These are phyloP conservation scores for Petrolisthes cinctipes DNA, from an alignment of 2,888 invertebrate species.

Conservation along the genomic window DNA sequence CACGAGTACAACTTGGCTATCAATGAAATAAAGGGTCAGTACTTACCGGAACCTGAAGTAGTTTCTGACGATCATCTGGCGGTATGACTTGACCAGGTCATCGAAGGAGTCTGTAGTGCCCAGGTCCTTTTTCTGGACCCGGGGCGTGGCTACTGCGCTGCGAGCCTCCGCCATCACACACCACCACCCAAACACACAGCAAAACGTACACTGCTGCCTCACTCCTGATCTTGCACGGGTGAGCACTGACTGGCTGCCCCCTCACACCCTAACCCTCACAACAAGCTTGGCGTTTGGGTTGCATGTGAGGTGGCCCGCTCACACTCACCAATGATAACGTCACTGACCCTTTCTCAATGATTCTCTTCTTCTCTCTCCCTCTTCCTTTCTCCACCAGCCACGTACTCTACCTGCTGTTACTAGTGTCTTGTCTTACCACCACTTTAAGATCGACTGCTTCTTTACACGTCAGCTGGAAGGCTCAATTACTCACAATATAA, in stretches of 20 bases:
- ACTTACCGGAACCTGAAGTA: constrained; percentile 64
- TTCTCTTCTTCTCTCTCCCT: background rate
- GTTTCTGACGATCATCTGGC: constrained; percentile 59
- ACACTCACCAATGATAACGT: background rate
- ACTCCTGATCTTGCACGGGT: background rate
- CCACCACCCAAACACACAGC: background rate
- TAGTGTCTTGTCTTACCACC: too few relatives aligned
- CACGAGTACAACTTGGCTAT: background rate
- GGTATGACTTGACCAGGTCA: constrained; percentile 57
- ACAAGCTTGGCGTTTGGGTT: background rate
- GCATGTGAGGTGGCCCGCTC: background rate
- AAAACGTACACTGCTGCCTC: background rate
- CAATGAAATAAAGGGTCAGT: background rate
- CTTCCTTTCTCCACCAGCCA: background rate
- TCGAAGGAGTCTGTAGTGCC: constrained; percentile 63
- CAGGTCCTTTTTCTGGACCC: constrained; percentile 62
- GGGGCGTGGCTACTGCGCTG: constrained; percentile 63
- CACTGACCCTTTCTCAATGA: background rate
- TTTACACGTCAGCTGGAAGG: too few relatives aligned
- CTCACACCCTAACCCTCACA: background rate
- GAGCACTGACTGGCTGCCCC: background rate
- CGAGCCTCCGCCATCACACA: constrained; percentile 64
- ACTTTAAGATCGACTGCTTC: too few relatives aligned
- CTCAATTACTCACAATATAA: too few relatives aligned
- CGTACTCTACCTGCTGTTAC: too few relatives aligned